Base-by-base conservation (phyloP, 2,888 invertebrate genomes). In the Drosophila subquinaria region DNA sequence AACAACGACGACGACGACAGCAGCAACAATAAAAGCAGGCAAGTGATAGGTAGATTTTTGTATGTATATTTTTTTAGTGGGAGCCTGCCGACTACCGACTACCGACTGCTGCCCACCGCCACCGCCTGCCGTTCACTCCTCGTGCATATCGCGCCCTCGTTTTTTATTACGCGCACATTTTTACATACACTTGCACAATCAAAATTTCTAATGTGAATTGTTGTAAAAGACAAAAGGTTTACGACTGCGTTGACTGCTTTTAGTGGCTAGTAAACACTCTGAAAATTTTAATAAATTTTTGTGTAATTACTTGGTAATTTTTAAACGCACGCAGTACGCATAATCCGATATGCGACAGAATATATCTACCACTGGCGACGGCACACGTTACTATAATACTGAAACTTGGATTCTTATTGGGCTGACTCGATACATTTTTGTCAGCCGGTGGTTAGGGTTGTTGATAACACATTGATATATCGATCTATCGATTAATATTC, bases 101-200 rank as follows among this genome's bases (percentile, higher is more conserved):
- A 42, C 59, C 62, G 67, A 53, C 64, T 65, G 47, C 75, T 68
- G 68, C 59, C 65, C 52, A 60, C 62, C 62, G 48, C 59, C 59
- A 56, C 62, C 64, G 48, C 59, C 59, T 48, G 17, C 51, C 71
- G 47, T 73, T 60, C 50, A 60, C 70, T 73, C 74, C 79, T 86
- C 83, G 79, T 85, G 85, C 80, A 78, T 76, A 81, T 85, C 86
- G 84, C 82, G 84, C 82, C 84, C 88, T 88, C 88, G 86, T 88
- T 86, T 84, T 84, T 88, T 86, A 86, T 88, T 86, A 82, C 88
- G 88, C 86, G 86, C 87, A 88, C 88, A 87, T 82, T 90, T 76
- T 77, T 85, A 82, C 89, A 85, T 75, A 79, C 88, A 88, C 89
- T 90, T 85, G 88, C 81, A 88, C 90, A 86, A 79, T 77, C 64